Conservation (phyloP, 2,113 vertebrate genomes). For the Eubucco bourcierii region DNA sequence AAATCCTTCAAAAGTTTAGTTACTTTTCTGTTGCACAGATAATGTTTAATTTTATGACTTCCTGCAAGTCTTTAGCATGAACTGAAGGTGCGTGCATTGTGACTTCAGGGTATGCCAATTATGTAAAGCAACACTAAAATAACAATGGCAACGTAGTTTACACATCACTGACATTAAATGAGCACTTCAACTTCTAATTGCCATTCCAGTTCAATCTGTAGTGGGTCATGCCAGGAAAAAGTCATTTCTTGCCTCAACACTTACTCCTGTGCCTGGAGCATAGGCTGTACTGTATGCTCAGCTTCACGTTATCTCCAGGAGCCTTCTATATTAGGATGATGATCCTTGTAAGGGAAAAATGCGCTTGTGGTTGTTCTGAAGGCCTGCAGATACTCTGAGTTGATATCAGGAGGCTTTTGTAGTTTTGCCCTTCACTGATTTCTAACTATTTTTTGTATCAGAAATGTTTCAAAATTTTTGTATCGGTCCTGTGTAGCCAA, state of each 20-base stretch:
- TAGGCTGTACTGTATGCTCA: conserved; percentile 20
- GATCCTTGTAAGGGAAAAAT: conserved; percentile 8
- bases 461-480: background rate
- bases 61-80: conserved; percentile 70
- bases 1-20: conserved; percentile 27
- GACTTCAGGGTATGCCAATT: conserved; percentile 70
- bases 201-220: conserved; percentile 68
- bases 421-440: background rate
- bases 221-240: conserved; percentile 70
- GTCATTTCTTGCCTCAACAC: conserved; percentile 64
- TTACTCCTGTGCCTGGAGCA: conserved; percentile 49
- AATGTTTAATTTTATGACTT: conserved; percentile 74
- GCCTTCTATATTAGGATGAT: conserved; percentile 25
- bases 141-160: conserved; percentile 72
- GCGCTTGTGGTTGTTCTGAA: background rate
- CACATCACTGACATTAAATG: conserved; percentile 72
- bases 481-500: background rate
- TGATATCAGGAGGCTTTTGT: background rate
- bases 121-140: conserved; percentile 77
- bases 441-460: background rate
- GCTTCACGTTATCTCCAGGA: conserved; percentile 13
- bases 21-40: conserved; percentile 58
- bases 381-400: background rate
- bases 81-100: conserved; percentile 47
- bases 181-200: conserved; percentile 75